A percentile compares a stretch with the other conserved stretches of the same genome.
phyloP scores from a whole-genome alignment of 1,140 invertebrate species.

The Heliconius hermathena region DNA sequence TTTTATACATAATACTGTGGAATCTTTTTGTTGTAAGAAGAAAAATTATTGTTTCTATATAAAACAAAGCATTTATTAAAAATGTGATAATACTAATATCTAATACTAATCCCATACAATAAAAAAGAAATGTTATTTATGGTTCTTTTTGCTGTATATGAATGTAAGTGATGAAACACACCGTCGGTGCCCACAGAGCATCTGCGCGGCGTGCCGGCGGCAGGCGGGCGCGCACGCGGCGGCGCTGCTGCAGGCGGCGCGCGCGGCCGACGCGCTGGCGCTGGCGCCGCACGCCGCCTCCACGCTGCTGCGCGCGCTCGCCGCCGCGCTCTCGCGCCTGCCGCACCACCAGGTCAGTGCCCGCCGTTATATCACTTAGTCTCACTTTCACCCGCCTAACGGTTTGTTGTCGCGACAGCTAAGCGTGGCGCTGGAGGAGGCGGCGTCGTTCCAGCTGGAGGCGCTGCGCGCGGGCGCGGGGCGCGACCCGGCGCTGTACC shows the following conservation, averaged over 20 bases:
- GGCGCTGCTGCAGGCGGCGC: constrained; percentile 90
- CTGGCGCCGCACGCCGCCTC: constrained; percentile 92
- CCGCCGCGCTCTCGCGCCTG: constrained; percentile 85
- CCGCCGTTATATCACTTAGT: too few species aligned
- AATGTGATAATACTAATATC: too few species aligned
- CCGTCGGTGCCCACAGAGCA: constrained; percentile 41
- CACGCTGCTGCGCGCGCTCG: constrained; percentile 90
- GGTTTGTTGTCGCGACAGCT: constrained; percentile 76
- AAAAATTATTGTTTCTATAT: too few species aligned
- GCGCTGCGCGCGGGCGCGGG: constrained; percentile 83
- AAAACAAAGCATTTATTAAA: too few species aligned
- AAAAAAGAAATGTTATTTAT: too few species aligned
- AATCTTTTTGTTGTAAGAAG: too few species aligned
- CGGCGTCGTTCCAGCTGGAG: constrained; percentile 89
- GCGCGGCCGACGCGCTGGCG: constrained; percentile 89
- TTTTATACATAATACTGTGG: too few species aligned
- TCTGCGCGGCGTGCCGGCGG: constrained; percentile 89
- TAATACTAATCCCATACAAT: too few species aligned
- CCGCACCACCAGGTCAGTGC: constrained; percentile 84
- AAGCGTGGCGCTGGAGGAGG: constrained; percentile 87
- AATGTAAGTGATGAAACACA: background rate
- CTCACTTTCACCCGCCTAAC: too few species aligned
- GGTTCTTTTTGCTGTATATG: too few species aligned
- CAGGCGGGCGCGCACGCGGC: constrained; percentile 92
- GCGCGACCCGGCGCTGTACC: constrained; percentile 95